Evolutionary conservation across 2,113 vertebrate genomes (phyloP).

Genomic region (Desmodus rotundus): DNA sequence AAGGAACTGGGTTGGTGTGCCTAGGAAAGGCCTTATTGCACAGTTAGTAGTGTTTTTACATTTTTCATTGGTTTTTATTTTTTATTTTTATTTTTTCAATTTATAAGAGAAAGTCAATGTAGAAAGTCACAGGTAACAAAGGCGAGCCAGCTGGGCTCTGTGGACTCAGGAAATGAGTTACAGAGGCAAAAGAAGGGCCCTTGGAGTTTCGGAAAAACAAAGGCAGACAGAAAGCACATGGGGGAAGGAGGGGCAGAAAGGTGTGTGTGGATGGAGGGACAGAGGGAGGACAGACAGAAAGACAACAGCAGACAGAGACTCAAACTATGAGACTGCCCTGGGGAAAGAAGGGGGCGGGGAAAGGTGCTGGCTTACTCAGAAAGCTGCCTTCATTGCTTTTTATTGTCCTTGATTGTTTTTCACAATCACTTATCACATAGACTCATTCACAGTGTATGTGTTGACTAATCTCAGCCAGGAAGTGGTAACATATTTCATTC

Average conservation of each 20-base stretch:
- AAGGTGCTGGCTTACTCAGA: background rate
- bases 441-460: background rate
- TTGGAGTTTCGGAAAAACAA: background rate
- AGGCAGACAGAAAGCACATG: background rate
- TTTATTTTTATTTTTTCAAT: background rate
- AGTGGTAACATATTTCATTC: constrained; percentile 12
- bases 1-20: background rate
- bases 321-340: background rate
- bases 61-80: constrained; percentile 9
- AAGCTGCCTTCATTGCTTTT: background rate
- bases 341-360: background rate
- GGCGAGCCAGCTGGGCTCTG: background rate
- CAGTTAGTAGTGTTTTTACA: constrained; percentile 6
- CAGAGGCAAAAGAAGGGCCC: background rate
- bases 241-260: background rate
- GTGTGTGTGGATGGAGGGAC: no score
- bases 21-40: background rate
- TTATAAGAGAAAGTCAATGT: background rate
- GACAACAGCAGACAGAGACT: background rate
- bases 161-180: background rate
- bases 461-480: constrained; percentile 22
- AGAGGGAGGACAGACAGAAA: background rate
- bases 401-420: constrained; percentile 34
- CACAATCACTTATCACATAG: background rate
- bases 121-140: background rate